These are phyloP conservation scores for Aselliscus stoliczkanus DNA, from an alignment of 2,797 vertebrate genomes.

Conservation along the genomic window DNA sequence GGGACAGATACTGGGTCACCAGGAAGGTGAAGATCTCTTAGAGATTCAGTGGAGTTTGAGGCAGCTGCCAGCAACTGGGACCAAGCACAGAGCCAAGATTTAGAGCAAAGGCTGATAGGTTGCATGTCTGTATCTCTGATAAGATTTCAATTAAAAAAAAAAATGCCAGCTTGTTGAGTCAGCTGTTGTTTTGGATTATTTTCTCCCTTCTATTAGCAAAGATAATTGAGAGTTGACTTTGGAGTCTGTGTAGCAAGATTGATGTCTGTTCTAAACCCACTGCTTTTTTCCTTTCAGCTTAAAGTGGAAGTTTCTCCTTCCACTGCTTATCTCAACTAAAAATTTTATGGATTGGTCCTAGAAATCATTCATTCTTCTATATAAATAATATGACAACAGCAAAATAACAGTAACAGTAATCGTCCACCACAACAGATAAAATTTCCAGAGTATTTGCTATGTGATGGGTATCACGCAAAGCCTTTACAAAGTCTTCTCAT, in stretches of 20 bases:
- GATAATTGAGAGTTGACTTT: slow-evolving; percentile 50
- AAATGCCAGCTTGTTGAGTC: slow-evolving; percentile 5
- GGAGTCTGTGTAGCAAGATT: background rate
- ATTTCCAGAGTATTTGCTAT: background rate
- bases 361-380: background rate
- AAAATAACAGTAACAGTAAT: background rate
- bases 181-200: slow-evolving; percentile 13
- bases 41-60: background rate
- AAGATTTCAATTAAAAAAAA: background rate
- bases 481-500: background rate
- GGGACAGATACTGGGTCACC: background rate
- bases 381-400: background rate
- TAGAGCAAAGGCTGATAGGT: background rate
- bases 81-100: background rate
- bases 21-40: background rate
- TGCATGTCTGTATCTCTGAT: background rate
- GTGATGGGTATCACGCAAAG: background rate
- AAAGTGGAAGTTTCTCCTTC: slow-evolving; percentile 30
- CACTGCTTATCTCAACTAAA: background rate
- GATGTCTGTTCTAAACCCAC: slow-evolving; percentile 7
- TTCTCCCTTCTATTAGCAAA: slow-evolving; percentile 11
- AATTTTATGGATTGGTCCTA: background rate
- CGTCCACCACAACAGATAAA: background rate
- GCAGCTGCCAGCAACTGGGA: background rate
- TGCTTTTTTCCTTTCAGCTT: slow-evolving; percentile 22